Base-by-base conservation (phyloP, 2,888 invertebrate species). In the Drosophila meridionalis region DNA sequence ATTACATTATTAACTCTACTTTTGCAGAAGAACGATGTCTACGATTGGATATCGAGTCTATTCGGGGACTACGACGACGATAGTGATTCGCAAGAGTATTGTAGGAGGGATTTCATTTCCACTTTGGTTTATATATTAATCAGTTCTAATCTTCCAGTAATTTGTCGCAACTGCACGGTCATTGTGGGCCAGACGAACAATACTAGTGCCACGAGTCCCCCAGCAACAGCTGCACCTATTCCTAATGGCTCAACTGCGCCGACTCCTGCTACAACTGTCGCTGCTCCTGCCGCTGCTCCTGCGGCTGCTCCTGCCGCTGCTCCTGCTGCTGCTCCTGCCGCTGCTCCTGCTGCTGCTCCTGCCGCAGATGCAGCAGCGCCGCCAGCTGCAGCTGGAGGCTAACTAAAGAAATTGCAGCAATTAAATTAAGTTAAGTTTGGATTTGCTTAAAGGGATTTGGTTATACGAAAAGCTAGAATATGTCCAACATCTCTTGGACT, bases 151-250 rank as follows among this genome's bases (percentile, higher is more conserved):
- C n/a, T 65, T 63, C n/a, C 52, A 91, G 91, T 91, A 36, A 63
- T 90, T 50, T 91, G 91, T 32, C 72, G 72, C 9, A 91, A 91
- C 52, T 91, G 91, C 47, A 91, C 90, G 3, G 80, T 92, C 6
- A 9, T 84, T 7, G 73, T 91, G 9, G 60, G 64, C 43, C 73
- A 70, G 48, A 28, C 34, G 4, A 69, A 45, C 26, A 47, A 47
- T 7, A 45, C 55, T 2, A 59, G 56, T 2, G 50, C 76, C 1
- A n/a, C 76, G 9, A 30, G 60, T 3, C 50, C 26, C 0, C 34
- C 63, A n/a, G 45, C 68, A 7, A 56, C 75, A 34, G 7, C 47
- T 4, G 20, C 59, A 2, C 47, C 77, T 2, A 61, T 60, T 32
- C 20, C 74, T 2, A n/a, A 43, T 3, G 38, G 47, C 9, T 12